Evolutionary conservation across 2,888 invertebrate species (phyloP), one percentile per base, ranked within the genome.

Genomic region (Andrena minutula): DNA sequence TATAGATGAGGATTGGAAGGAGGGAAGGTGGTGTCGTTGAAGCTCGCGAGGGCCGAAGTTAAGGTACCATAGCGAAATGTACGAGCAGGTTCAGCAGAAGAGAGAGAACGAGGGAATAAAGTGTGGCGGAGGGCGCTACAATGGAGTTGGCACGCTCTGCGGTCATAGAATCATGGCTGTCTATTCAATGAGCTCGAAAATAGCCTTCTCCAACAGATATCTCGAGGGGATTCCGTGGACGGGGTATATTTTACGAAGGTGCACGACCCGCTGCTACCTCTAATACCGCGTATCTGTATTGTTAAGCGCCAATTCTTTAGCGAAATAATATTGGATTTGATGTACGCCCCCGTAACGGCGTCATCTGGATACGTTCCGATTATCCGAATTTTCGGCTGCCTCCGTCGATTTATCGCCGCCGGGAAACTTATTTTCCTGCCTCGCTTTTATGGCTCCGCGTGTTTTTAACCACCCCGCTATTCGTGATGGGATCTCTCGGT

Each of bases 171-270:
- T 93, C 93, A 92, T 93, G 92, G 92, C 93, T 92, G 93, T 93
- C 93, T 93, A 93, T 94, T 94, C 93, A 93, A 93, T 93, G 93
- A 93, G 93, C 93, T 93, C 88, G 93, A 93, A 94, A 94, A 94
- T 94, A 93, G 93, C 91, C 92, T 92, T 90, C 91, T 93, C 91
- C 86, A 89, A 92, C 92, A 90, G 92, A 93, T 93, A 93, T 92
- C 91, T 91, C 88, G 82, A 84, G 90, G 86, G 88, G 88, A 89
- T 90, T 90, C 88, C 90, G 83, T 85, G 85, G 84, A 88, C 79
- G 89, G 85, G 71, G 86, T 89, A 90, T 92, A 90, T 90, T 93
- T 93, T 93, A 93, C 91, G 92, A 92, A 91, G 91, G 89, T 82
- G 89, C 83, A 85, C 88, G 90, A 89, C 89, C 89, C 87, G 82